A percentile compares a stretch with the other conserved stretches of the same genome.
These are phyloP conservation scores for human DNA, from an alignment of 2,113 vertebrate genomes.

Conservation along the genomic window DNA sequence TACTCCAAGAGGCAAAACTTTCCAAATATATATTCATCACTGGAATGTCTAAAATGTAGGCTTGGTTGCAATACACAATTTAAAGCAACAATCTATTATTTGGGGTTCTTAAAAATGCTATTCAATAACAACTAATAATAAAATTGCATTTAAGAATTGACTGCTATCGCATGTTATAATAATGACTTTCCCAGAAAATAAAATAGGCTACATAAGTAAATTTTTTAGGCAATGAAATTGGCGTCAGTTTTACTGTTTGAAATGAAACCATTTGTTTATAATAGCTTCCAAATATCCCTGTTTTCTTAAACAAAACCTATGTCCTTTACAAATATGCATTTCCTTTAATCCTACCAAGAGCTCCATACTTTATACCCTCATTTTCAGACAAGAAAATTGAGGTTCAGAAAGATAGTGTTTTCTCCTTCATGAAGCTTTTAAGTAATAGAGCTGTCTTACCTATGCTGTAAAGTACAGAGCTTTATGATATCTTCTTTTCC, in stretches of 20 bases:
- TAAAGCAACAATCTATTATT: background rate
- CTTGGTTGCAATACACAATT: background rate
- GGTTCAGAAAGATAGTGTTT: background rate
- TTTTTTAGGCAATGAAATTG: background rate
- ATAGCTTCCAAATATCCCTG: background rate
- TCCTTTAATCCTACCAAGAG: background rate
- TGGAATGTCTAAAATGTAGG: background rate
- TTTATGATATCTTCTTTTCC: background rate
- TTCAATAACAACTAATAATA: conserved; percentile 6
- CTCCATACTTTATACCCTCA: background rate
- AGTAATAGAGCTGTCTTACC: background rate
- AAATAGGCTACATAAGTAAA: background rate
- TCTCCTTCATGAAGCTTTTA: background rate
- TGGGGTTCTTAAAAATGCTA: background rate
- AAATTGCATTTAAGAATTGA: background rate
- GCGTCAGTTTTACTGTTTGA: background rate
- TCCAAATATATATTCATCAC: background rate
- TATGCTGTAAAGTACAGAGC: background rate
- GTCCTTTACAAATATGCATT: background rate
- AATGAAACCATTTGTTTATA: background rate
- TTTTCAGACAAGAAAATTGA: conserved; percentile 21
- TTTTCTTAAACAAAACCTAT: background rate
- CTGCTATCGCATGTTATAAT: background rate
- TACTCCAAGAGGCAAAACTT: conserved; percentile 7
- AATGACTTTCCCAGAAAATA: conserved; percentile 1